A percentile compares a stretch with the other conserved stretches of the same genome.
Conservation (phyloP, 2,797 vertebrate species). For the Streptopelia turtur region DNA sequence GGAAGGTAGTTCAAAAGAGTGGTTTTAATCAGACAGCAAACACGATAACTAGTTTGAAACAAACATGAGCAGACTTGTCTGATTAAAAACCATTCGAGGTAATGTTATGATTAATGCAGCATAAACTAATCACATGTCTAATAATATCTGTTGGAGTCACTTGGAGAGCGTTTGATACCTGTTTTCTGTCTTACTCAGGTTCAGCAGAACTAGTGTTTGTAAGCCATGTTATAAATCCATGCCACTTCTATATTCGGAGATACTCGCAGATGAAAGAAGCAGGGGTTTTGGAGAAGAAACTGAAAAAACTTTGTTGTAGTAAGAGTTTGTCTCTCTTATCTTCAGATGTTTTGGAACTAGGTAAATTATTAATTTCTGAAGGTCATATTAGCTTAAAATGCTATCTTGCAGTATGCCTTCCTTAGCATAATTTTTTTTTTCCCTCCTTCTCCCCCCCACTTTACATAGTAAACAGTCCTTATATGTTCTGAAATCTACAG, state of each 20-base stretch:
- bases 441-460: fast-evolving
- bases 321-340: conserved; percentile 46
- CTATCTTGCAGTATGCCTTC: background rate
- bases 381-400: background rate
- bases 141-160: background rate
- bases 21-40: background rate
- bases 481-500: background rate
- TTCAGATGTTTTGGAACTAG: conserved; percentile 77
- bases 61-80: background rate
- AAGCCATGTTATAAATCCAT: conserved; percentile 78
- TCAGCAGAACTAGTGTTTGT: conserved; percentile 77
- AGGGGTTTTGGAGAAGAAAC: conserved; percentile 66
- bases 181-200: conserved; percentile 26
- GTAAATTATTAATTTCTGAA: conserved; percentile 65
- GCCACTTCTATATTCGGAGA: conserved; percentile 79
- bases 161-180: background rate
- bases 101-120: background rate
- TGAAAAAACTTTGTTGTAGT: conserved; percentile 65
- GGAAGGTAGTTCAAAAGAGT: background rate
- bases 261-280: conserved; percentile 74
- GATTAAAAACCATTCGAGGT: background rate
- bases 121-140: background rate
- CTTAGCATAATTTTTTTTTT: background rate
- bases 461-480: background rate
- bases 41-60: background rate